Evolutionary conservation across 2,113 vertebrate species (phyloP), one percentile per base, ranked within the genome.

Genomic region (Bubo bubo): DNA sequence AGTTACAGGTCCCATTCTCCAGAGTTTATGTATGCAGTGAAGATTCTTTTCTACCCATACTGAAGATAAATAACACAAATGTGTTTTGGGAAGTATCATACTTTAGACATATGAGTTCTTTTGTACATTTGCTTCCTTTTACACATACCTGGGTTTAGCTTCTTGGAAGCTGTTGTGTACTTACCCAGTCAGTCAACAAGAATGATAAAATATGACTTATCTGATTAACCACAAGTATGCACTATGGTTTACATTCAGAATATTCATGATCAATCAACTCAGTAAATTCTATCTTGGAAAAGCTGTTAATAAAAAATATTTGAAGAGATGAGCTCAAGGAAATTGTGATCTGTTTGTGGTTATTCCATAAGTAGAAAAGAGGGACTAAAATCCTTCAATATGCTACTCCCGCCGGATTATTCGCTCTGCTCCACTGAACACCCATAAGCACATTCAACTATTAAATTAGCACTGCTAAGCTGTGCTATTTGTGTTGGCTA

Each of bases 401-500:
- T 27, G 79, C 63, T 53, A 15, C 80, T 96, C 60, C 73, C 22
- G 15, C 43, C 2, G 22, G 96, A 96, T 94, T 96, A 97, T 95
- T 93, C 21, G 34, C 90, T 91, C 68, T 93, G 91, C 88, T 97
- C 90, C 93, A 90, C 73, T 95, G 95, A 90, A 74, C 94, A 88
- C 72, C 73, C 88, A 41, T 95, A 88, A 97, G 95, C 86, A 98
- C 81, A 97, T 93, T 85, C 90, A 95, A 23, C 96, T 97, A 97
- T 97, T 95, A 98, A 97, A 98, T 97, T 97, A 97, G 88, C 88
- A 77, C 90, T 79, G 79, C 95, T 95, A 94, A 96, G 91, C 85
- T 94, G 58, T 93, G 92, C 92, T 97, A 94, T 96, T 97, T 95
- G 79, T 93, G 75, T 79, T 95, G 92, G 96, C 96, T 97, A 94